Percentiles rank a stretch among this genome's conserved stretches.
phyloP scores from a whole-genome alignment of 2,888 invertebrate species.

The Nudaria mundana region DNA sequence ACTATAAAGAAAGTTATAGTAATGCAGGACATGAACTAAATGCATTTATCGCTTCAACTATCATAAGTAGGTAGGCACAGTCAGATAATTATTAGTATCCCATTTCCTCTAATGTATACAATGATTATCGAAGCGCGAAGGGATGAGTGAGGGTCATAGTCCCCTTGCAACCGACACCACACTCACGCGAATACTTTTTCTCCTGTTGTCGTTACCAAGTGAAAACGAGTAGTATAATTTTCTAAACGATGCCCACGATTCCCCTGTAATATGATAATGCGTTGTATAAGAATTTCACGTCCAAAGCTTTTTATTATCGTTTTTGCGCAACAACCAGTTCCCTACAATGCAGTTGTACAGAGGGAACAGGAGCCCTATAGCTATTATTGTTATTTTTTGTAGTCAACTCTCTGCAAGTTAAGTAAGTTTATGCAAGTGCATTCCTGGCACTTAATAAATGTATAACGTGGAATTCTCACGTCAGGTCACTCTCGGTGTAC shows the following conservation, averaged over 20 bases:
- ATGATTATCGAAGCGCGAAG: conserved; percentile 35
- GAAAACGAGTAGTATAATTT: conserved; percentile 77
- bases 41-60: conserved; percentile 5
- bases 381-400: conserved; percentile 56
- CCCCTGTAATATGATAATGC: conserved; percentile 80
- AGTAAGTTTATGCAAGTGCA: conserved; percentile 22
- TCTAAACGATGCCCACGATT: conserved; percentile 75
- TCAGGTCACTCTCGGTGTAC: conserved; percentile 10
- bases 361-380: conserved; percentile 52
- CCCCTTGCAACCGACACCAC: conserved; percentile 26
- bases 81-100: conserved; percentile 17
- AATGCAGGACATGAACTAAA: not conserved
- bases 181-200: conserved; percentile 38
- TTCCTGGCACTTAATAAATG: conserved; percentile 14
- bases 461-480: conserved; percentile 9
- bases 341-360: conserved; percentile 55
- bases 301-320: conserved; percentile 66
- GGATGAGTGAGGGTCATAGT: conserved; percentile 39
- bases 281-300: conserved; percentile 76
- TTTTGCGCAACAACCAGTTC: conserved; percentile 72
- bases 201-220: conserved; percentile 56
- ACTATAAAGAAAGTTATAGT: conserved; percentile 20
- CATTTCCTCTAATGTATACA: conserved; percentile 22
- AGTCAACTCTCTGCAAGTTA: conserved; percentile 31
- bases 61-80: too few relatives aligned